These are phyloP conservation scores for Rhynchotus rufescens DNA, from an alignment of 2,797 vertebrate species.

Conservation along the genomic window DNA sequence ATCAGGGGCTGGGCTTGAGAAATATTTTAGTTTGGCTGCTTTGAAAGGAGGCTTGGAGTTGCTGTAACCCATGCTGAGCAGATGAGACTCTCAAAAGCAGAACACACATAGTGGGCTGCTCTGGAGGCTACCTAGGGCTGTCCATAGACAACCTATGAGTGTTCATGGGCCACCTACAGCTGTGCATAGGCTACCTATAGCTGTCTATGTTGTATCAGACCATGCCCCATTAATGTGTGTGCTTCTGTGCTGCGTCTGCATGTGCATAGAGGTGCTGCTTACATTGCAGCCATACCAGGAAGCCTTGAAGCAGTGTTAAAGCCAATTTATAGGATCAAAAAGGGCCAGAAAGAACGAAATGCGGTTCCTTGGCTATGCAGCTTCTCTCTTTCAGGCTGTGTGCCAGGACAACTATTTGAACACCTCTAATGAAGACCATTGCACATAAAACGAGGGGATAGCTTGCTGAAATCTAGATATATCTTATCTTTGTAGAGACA, in stretches of 20 bases:
- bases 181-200: background rate
- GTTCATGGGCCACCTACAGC: background rate
- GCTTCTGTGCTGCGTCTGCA: background rate
- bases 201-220: background rate
- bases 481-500: background rate
- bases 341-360: background rate
- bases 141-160: background rate
- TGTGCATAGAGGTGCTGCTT: background rate
- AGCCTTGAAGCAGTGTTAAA: background rate
- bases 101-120: background rate
- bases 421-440: no score
- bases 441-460: background rate
- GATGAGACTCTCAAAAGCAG: background rate
- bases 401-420: background rate
- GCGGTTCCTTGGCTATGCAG: background rate
- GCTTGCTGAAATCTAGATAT: background rate
- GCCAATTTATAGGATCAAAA: background rate
- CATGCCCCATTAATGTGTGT: no score
- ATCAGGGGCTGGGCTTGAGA: background rate
- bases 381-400: background rate
- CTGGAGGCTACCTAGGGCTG: background rate
- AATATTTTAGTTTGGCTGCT: background rate
- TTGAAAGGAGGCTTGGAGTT: background rate
- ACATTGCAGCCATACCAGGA: background rate
- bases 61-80: background rate